Evolutionary conservation across 2,888 invertebrate species (phyloP), one percentile per base, ranked within the genome.

Genomic region (Plebejus melissa): DNA sequence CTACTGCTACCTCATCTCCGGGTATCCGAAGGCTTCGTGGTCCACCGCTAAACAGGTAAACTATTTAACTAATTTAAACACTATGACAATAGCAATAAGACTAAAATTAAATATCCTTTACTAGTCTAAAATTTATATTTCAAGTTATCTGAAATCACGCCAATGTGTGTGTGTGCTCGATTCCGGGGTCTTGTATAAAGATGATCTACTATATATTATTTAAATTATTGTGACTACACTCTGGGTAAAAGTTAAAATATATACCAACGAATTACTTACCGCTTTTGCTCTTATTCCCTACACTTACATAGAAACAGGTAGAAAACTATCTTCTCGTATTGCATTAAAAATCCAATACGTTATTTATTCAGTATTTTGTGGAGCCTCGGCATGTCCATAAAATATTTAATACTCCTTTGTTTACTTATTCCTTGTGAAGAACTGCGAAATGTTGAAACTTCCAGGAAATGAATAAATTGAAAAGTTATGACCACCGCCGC

Each of bases 11-110:
- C 94, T 97, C 11, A 95, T 96, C 86, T 96, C 96, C 60, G 96
- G 96, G 46, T 96, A 96, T 84, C 97, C 97, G 4, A 95, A 95
- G 85, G 96, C 96, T 0, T 96, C 96, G 6, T 97, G 97, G 97
- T 77, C 81, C 11, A 93, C 92, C 1, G 91, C 93, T 1, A 91
- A 89, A 78, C 93, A 93, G 86, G 91, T 92, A 78, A 81, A 79
- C 75, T 28, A 65, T 65, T 1, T 36, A 4, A 16, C 16, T 54
- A 16, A 16, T 54, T 16, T 54, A 54, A 16, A 54, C 54, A 16
- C 9, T 46, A 46, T 46, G 9, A 3, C 46, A 46, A 11, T 9
- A 46, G 9, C 46, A 46, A 46, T 11, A 46, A 46, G 46, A 46
- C 9, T 2, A 9, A 46, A 46, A 9, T 46, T 32, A 32, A 38